A percentile compares a stretch with the other conserved stretches of the same genome.
Evolutionary conservation across 1,140 invertebrate genomes (phyloP).

Genomic region (Orius insidiosus): DNA sequence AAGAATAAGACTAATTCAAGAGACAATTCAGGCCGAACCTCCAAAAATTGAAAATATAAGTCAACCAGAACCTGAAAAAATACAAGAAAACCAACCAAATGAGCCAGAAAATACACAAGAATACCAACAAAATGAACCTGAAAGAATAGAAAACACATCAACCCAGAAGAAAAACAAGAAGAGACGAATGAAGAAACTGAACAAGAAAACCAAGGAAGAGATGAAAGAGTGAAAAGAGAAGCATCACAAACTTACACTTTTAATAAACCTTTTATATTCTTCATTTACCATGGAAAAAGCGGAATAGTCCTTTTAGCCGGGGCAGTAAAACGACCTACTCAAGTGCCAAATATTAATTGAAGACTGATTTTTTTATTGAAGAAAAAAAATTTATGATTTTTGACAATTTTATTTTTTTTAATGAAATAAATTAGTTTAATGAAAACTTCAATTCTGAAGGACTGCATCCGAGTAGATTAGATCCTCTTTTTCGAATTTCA

Average conservation of each 20-base stretch:
- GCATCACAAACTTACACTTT: slow-evolving; percentile 17
- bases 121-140: not conserved
- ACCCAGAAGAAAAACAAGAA: slow-evolving; percentile 16
- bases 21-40: slow-evolving; percentile 3
- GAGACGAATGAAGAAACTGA: not conserved
- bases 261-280: slow-evolving; percentile 24
- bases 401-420: too few species aligned
- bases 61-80: too few species aligned
- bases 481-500: too few species aligned
- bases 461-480: too few species aligned
- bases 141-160: slow-evolving; percentile 6
- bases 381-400: not conserved
- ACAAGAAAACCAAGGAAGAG: slow-evolving; percentile 16
- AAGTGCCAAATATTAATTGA: slow-evolving; percentile 19
- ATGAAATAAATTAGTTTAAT: too few species aligned
- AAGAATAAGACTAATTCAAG: not conserved
- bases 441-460: too few species aligned
- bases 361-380: not conserved
- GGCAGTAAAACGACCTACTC: slow-evolving; percentile 22
- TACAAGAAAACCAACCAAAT: too few species aligned
- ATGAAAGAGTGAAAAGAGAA: slow-evolving; percentile 16
- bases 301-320: slow-evolving; percentile 22
- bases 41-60: slow-evolving; percentile 6
- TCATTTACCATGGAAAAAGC: slow-evolving; percentile 20
- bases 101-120: not conserved